Conservation (phyloP, 1,140 invertebrate species). For the Caenorhabditis remanei region DNA sequence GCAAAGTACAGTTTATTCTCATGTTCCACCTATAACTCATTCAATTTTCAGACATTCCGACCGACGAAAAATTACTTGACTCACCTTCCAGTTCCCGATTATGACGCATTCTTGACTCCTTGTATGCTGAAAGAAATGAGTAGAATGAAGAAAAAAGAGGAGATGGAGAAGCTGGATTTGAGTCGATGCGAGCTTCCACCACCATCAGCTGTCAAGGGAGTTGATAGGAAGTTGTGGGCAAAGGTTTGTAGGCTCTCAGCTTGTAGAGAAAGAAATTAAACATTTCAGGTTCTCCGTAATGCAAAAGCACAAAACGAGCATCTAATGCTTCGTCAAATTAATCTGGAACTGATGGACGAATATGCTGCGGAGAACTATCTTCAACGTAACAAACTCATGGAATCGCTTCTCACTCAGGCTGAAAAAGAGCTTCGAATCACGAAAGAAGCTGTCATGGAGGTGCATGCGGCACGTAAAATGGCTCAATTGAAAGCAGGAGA, state of each 20-base stretch:
- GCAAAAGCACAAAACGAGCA: constrained; percentile 68
- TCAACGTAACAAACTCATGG: constrained; percentile 59
- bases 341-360: constrained; percentile 66
- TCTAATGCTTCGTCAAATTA: constrained; percentile 61
- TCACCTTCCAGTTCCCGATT: constrained; percentile 65
- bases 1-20: constrained; percentile 27
- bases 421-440: constrained; percentile 58
- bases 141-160: constrained; percentile 65
- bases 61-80: constrained; percentile 66
- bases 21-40: neutral
- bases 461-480: constrained; percentile 64
- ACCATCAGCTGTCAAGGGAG: constrained; percentile 63
- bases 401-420: constrained; percentile 45
- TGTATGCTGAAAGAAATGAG: constrained; percentile 64
- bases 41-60: constrained; percentile 55
- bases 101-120: constrained; percentile 64
- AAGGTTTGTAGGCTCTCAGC: neutral
- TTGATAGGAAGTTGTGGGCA: constrained; percentile 63
- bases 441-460: constrained; percentile 62
- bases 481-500: constrained; percentile 63
- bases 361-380: constrained; percentile 61
- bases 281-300: constrained; percentile 61
- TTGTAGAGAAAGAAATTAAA: neutral
- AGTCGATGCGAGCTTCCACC: constrained; percentile 63
- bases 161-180: constrained; percentile 66